A percentile compares a stretch with the other conserved stretches of the same genome.
phyloP scores from a whole-genome alignment of 2,888 invertebrate genomes.

The Agrenia bidenticulata region DNA sequence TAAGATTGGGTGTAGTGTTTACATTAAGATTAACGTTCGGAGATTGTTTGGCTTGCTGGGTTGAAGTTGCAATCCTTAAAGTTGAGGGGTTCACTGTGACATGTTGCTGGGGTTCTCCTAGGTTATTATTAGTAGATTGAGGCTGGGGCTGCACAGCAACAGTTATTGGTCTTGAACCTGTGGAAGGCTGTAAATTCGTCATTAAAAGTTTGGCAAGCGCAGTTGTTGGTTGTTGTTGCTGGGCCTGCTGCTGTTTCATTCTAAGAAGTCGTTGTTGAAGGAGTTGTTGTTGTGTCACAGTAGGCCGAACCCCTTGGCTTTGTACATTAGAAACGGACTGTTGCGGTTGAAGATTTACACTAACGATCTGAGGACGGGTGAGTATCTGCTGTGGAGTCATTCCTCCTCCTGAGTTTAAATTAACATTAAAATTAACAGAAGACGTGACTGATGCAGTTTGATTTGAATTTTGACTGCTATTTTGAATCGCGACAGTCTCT shows the following conservation, averaged over 20 bases:
- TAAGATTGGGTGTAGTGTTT: conserved; percentile 24
- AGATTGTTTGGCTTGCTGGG: conserved; percentile 26
- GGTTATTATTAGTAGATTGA: conserved; percentile 23
- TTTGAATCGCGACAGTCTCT: neutral
- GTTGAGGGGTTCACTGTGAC: conserved; percentile 6
- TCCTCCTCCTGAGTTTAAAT: conserved; percentile 40
- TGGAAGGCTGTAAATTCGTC: conserved; percentile 32
- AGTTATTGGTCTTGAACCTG: conserved; percentile 41
- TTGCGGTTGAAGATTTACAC: conserved; percentile 40
- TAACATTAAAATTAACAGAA: conserved; percentile 41
- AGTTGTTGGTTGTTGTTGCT: conserved; percentile 34
- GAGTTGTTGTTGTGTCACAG: conserved; percentile 23
- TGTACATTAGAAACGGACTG: neutral
- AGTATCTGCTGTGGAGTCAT: conserved; percentile 45
- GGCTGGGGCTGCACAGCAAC: conserved; percentile 52
- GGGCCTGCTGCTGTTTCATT: conserved; percentile 38
- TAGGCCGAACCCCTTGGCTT: conserved; percentile 11
- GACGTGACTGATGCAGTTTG: conserved; percentile 17
- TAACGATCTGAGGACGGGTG: conserved; percentile 48
- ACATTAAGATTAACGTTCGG: conserved; percentile 38
- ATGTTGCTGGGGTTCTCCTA: neutral
- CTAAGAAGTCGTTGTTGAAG: conserved; percentile 28
- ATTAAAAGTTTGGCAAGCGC: conserved; percentile 38
- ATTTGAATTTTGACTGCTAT: neutral
- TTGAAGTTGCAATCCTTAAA: conserved; percentile 16